Evolutionary conservation across 2,113 vertebrate genomes (phyloP).

Genomic region (Rhagologus leucostigma): DNA sequence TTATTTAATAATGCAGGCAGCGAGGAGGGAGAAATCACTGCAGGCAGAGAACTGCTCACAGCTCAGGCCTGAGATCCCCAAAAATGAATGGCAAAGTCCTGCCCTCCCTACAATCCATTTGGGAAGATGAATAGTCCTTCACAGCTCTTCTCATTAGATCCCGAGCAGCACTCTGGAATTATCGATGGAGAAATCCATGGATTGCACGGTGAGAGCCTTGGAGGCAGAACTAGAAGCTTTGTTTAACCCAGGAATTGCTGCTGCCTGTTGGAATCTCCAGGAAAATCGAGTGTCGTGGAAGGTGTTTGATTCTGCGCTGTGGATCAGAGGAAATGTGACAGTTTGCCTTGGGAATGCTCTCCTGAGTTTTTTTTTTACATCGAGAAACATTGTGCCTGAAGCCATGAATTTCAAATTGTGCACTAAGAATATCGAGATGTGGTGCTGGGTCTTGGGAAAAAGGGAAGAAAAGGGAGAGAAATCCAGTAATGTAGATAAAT

Average conservation of each 20-base stretch:
- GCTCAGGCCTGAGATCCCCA: background rate
- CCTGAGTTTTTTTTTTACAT: background rate
- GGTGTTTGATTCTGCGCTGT: background rate
- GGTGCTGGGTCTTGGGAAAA: background rate
- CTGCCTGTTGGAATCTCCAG: background rate
- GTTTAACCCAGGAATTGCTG: background rate
- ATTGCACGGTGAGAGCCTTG: background rate
- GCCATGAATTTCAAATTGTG: background rate
- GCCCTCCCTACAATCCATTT: accelerated
- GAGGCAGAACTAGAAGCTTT: background rate
- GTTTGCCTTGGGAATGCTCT: background rate
- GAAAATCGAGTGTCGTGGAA: background rate
- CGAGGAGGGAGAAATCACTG: background rate
- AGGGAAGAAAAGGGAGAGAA: background rate
- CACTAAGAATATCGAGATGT: background rate
- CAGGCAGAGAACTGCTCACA: background rate
- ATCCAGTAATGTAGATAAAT: slow-evolving; percentile 9
- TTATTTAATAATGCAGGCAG: background rate
- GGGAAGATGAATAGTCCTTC: accelerated
- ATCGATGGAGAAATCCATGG: background rate
- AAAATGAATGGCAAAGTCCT: background rate
- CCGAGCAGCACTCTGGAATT: background rate
- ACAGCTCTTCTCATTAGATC: background rate
- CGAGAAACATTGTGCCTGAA: background rate
- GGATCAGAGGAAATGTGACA: background rate